Base-by-base conservation (phyloP, 2,888 invertebrate species). In the Lutraria lutraria region DNA sequence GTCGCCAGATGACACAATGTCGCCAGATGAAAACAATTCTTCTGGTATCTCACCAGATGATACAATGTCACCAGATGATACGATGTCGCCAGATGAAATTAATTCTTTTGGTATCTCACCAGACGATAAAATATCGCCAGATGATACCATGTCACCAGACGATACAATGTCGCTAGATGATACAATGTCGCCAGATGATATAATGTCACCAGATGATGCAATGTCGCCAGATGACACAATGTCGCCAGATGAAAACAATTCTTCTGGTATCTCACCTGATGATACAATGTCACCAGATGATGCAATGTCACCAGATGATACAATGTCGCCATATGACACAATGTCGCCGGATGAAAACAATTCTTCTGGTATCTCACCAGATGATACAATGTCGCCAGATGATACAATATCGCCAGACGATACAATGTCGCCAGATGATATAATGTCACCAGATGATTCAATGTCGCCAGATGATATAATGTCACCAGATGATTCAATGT, bases 181-280 rank as follows among this genome's bases (percentile, higher is more conserved):
- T n/a, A 21, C 43, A 29, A 21, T 25, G 13, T 82, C 82, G 60
- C 60, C 60, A 60, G 82, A 34, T 16, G 82, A 60, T 31, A 13
- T 25, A 12, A 56, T 60, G 13, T 80, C 43, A 80, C 56, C 56
- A 13, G 82, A 82, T 31, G 56, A 82, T 8, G 3, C 31, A 1
- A 54, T 3, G 19, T 54, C 86, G 72, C 53, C 72, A 54, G 82
- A 52, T 54, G n/a, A 15, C 4, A n/a, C n/a, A 13, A 54, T 56
- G 19, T 81, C 81, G 53, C 53, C 81, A 12, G 63, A 53, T 21
- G 68, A 43, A n/a, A 81, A 10, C 0, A 6, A 2, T 15, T 56
- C 79, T 16, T 76, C 84, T 76, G 72, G 31, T 12, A n/a, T 54
- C 15, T 85, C 80, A 10, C 85, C 80, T 19, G 84, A 84, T 13